Evolutionary conservation across 2,113 vertebrate species (phyloP).

Genomic region (Odontophorus gujanensis): DNA sequence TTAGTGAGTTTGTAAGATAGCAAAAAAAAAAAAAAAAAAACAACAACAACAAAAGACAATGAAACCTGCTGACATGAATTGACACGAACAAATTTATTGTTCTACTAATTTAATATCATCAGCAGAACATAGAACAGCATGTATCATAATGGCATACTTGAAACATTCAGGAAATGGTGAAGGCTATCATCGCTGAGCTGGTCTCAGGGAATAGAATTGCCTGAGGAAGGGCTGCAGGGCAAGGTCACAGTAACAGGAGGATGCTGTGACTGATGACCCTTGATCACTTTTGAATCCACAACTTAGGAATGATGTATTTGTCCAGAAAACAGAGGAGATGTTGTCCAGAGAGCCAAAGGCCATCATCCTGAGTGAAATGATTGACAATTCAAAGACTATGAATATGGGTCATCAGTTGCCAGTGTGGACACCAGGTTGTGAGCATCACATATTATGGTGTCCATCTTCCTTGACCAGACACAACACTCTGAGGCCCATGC

Average conservation of each 20-base stretch:
- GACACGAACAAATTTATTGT: neutral
- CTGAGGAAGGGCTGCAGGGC: neutral
- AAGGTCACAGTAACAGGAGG: neutral
- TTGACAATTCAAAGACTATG: neutral
- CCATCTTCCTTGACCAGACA: neutral
- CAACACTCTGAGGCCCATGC: rapidly evolving
- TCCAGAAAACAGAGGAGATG: neutral
- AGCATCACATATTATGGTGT: neutral
- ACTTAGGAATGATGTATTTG: neutral
- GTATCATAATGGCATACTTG: neutral
- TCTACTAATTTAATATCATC: neutral
- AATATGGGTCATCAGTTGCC: neutral
- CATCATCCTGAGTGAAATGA: neutral
- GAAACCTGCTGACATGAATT: neutral
- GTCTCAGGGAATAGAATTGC: neutral
- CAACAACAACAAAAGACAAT: neutral
- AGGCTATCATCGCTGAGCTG: neutral
- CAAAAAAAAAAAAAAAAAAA: too few species aligned
- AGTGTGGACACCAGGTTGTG: rapidly evolving
- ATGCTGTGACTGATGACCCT: neutral
- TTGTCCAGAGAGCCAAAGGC: neutral
- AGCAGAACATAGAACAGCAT: neutral
- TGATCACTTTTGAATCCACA: neutral
- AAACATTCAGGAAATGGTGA: neutral
- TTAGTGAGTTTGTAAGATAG: neutral